phyloP scores from a whole-genome alignment of 2,113 vertebrate genomes.

The Eretmochelys imbricata region DNA sequence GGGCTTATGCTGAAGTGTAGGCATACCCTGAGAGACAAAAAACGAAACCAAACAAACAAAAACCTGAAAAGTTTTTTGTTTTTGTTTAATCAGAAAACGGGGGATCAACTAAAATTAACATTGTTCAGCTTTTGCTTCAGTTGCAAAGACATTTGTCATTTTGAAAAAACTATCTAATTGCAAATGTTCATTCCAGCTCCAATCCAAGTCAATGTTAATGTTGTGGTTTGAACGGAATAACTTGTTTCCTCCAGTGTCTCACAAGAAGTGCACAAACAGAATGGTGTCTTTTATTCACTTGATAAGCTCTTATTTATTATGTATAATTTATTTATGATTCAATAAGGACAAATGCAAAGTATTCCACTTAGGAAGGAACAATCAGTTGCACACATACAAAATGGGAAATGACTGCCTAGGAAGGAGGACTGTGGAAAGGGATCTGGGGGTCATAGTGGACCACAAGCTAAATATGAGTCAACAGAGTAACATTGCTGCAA shows the following conservation, averaged over 20 bases:
- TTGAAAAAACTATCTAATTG: background rate
- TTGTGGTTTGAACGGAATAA: constrained; percentile 36
- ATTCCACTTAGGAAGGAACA: too few relatives aligned
- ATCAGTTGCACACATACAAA: too few relatives aligned
- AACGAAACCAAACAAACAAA: background rate
- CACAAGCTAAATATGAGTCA: too few relatives aligned
- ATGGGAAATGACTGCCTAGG: too few relatives aligned
- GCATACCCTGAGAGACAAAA: background rate
- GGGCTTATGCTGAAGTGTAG: background rate
- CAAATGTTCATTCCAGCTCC: background rate
- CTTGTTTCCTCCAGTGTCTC: background rate
- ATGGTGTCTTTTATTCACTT: constrained; percentile 33
- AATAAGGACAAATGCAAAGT: too few relatives aligned
- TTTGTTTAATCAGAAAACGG: background rate
- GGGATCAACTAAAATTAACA: accelerated
- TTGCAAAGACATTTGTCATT: background rate
- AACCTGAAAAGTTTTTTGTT: background rate
- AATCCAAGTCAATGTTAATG: constrained; percentile 34
- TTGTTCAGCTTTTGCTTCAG: background rate
- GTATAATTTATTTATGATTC: too few relatives aligned
- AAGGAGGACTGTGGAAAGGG: too few relatives aligned
- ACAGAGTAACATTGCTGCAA: too few relatives aligned
- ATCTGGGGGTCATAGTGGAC: too few relatives aligned
- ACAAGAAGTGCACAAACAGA: constrained; percentile 6
- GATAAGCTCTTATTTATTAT: constrained; percentile 39